These are phyloP conservation scores for Brenthis daphne DNA, from an alignment of 2,888 invertebrate genomes.

Conservation along the genomic window DNA sequence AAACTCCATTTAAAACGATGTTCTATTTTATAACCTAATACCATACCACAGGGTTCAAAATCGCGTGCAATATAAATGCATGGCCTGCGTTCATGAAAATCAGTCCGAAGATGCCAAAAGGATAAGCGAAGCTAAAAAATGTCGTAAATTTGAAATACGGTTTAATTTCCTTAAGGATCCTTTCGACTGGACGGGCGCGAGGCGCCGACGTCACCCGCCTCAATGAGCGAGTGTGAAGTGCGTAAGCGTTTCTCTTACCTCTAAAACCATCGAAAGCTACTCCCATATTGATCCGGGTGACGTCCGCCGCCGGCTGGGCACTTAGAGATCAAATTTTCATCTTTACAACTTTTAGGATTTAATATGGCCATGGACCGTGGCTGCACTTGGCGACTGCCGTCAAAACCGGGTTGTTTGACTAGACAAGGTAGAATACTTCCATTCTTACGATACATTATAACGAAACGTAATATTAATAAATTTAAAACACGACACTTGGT, in stretches of 20 bases:
- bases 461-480: conserved; percentile 39
- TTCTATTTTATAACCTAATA: conserved; percentile 24
- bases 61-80: conserved; percentile 22
- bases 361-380: conserved; percentile 36
- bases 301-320: conserved; percentile 41
- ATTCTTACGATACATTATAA: conserved; percentile 39
- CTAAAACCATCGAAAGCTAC: conserved; percentile 61
- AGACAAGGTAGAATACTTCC: conserved; percentile 39
- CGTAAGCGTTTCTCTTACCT: conserved; percentile 51
- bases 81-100: conserved; percentile 18
- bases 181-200: conserved; percentile 64
- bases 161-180: conserved; percentile 42
- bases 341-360: conserved; percentile 30
- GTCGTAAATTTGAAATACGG: conserved; percentile 31
- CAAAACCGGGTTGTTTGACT: conserved; percentile 43
- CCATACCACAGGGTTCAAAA: conserved; percentile 19
- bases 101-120: conserved; percentile 50
- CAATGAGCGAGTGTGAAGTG: conserved; percentile 50
- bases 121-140: conserved; percentile 26
- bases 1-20: conserved; percentile 29
- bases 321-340: conserved; percentile 36
- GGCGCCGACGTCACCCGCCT: conserved; percentile 53
- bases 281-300: conserved; percentile 53
- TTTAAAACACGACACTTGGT: conserved; percentile 43
- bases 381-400: conserved; percentile 39